Evolutionary conservation across 2,797 vertebrate species (phyloP).

Genomic region (Microhierax caerulescens): DNA sequence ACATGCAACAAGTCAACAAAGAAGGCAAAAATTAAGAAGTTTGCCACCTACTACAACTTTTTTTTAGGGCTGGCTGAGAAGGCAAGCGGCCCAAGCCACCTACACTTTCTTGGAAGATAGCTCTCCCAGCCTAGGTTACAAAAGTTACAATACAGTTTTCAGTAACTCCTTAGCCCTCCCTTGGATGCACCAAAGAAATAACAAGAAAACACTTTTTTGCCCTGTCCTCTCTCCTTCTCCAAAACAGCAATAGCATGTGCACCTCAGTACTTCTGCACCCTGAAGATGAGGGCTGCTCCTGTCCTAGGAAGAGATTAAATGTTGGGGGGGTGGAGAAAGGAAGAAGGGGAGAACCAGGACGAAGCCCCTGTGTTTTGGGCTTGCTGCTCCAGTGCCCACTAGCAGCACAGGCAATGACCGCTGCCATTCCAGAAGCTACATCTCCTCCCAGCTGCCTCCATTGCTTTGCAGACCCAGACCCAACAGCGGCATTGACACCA

Average conservation of each 20-base stretch:
- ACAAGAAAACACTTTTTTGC: neutral
- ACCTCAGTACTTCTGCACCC: neutral
- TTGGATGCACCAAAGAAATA: neutral
- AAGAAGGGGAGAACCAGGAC: neutral
- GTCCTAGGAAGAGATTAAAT: neutral
- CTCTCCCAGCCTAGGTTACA: neutral
- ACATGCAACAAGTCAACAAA: neutral
- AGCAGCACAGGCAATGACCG: fast-evolving
- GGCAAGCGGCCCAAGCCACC: neutral
- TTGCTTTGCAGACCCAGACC: neutral
- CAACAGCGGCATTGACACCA: fast-evolving
- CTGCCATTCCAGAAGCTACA: neutral
- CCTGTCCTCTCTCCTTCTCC: neutral
- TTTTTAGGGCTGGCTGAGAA: neutral
- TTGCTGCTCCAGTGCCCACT: neutral
- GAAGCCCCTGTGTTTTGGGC: neutral
- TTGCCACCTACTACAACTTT: neutral
- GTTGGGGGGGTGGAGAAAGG: neutral
- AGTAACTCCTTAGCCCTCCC: neutral
- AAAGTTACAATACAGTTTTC: neutral
- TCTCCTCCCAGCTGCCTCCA: fast-evolving
- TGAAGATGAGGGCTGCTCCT: neutral
- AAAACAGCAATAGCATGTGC: neutral
- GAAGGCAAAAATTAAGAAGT: neutral
- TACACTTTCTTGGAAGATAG: neutral